Conservation (phyloP, 2,797 vertebrate species). For the Sebastes matsubarae region DNA sequence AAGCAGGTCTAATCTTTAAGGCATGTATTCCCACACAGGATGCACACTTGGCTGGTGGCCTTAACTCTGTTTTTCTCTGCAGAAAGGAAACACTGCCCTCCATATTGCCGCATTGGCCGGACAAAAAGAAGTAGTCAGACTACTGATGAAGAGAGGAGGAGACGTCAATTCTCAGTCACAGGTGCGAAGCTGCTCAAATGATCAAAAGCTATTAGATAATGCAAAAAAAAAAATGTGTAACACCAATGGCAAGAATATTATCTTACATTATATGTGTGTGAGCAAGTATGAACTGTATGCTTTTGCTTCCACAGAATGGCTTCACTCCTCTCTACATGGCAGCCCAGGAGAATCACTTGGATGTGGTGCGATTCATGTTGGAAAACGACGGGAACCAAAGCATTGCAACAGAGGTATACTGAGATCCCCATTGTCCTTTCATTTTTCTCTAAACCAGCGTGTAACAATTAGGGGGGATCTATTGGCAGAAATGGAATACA, state of each 20-base stretch:
- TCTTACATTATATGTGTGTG: neutral
- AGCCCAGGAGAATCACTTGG: conserved; percentile 96
- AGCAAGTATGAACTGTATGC: neutral
- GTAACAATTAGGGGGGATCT: too few species aligned
- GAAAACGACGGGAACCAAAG: conserved; percentile 98
- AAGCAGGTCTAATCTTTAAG: neutral
- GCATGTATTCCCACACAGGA: neutral
- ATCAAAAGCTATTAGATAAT: neutral
- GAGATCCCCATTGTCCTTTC: neutral
- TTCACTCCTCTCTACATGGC: conserved; percentile 99
- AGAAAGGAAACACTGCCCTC: conserved; percentile 98
- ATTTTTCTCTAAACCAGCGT: neutral
- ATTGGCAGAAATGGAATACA: too few species aligned
- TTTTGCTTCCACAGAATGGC: conserved; percentile 87
- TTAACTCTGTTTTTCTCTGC: conserved; percentile 25
- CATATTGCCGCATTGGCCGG: conserved; percentile 98
- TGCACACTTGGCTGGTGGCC: neutral
- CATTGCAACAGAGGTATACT: conserved; percentile 93
- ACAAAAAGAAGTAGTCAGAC: conserved; percentile 91
- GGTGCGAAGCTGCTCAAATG: conserved; percentile 69
- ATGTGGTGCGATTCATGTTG: conserved; percentile 94
- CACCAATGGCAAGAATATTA: neutral
- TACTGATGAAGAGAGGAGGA: conserved; percentile 93
- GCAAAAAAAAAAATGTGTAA: neutral
- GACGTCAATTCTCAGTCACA: conserved; percentile 97